These are phyloP conservation scores for Platycercus adscitus DNA, from an alignment of 2,113 vertebrate genomes.

Conservation along the genomic window DNA sequence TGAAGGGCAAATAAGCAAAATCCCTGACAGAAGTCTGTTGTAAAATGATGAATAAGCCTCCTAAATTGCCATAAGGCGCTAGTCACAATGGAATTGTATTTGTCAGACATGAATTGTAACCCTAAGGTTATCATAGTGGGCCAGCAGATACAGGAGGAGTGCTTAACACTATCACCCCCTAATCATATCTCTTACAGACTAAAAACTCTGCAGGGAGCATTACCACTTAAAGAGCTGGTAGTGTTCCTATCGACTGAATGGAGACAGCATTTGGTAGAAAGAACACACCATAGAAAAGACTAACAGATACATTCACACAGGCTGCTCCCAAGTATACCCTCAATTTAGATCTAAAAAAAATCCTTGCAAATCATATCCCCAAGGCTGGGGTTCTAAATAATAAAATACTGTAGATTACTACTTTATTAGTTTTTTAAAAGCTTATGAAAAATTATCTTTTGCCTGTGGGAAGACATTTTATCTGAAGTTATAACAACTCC, in stretches of 20 bases:
- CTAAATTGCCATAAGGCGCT: conserved; percentile 77
- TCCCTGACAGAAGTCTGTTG: conserved; percentile 77
- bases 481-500: conserved; percentile 77
- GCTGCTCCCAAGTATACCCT: not conserved
- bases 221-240: conserved; percentile 63
- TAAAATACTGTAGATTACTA: conserved; percentile 76
- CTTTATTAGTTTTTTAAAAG: conserved; percentile 80
- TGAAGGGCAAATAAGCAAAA: conserved; percentile 80
- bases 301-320: conserved; percentile 46
- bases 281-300: conserved; percentile 31
- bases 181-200: conserved; percentile 82
- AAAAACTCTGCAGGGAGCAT: conserved; percentile 73
- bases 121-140: conserved; percentile 84
- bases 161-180: conserved; percentile 85
- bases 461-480: conserved; percentile 78
- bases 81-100: conserved; percentile 81
- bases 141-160: conserved; percentile 80
- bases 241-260: conserved; percentile 51
- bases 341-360: conserved; percentile 69
- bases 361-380: conserved; percentile 72
- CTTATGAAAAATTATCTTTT: conserved; percentile 80
- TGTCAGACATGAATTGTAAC: conserved; percentile 85
- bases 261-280: conserved; percentile 27
- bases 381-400: conserved; percentile 77
- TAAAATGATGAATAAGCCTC: conserved; percentile 84